phyloP scores from a whole-genome alignment of 37 sponge, comb jelly and placozoan species.

The Aplysina aerophoba region DNA sequence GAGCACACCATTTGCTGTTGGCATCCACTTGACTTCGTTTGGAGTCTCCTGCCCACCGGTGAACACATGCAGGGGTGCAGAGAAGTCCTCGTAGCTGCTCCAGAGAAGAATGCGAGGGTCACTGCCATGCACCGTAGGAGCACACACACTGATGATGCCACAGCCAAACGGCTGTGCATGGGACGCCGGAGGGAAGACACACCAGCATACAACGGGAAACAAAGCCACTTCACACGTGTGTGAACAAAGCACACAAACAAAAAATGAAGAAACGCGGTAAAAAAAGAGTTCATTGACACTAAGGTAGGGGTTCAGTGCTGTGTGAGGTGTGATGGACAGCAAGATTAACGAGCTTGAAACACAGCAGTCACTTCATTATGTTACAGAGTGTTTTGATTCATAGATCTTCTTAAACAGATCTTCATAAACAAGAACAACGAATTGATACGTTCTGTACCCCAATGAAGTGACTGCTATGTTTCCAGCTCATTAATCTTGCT shows the following conservation, averaged over 20 bases:
- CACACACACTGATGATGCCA: conserved; percentile 65
- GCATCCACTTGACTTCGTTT: conserved; percentile 64
- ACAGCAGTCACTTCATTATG: too few species aligned
- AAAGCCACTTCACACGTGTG: neutral
- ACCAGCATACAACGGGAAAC: neutral
- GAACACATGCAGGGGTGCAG: conserved; percentile 46
- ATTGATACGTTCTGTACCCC: too few species aligned
- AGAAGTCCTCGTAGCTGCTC: conserved; percentile 38
- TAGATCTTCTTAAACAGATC: too few species aligned
- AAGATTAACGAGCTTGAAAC: too few species aligned
- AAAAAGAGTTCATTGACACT: too few species aligned
- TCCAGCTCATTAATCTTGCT: too few species aligned
- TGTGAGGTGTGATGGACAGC: too few species aligned
- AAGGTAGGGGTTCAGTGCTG: too few species aligned
- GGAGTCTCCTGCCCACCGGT: conserved; percentile 62
- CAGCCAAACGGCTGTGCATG: conserved; percentile 64
- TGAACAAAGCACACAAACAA: neutral
- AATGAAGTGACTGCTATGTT: too few species aligned
- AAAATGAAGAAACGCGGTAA: too few species aligned
- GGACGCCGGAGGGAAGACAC: neutral
- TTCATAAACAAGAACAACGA: too few species aligned
- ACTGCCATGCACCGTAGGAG: conserved; percentile 64
- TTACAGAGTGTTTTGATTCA: too few species aligned
- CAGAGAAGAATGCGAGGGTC: conserved; percentile 72
- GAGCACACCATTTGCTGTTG: neutral